A percentile compares a stretch with the other conserved stretches of the same genome.
phyloP scores from a whole-genome alignment of 2,797 vertebrate genomes.

The Peromyscus melanophrys region DNA sequence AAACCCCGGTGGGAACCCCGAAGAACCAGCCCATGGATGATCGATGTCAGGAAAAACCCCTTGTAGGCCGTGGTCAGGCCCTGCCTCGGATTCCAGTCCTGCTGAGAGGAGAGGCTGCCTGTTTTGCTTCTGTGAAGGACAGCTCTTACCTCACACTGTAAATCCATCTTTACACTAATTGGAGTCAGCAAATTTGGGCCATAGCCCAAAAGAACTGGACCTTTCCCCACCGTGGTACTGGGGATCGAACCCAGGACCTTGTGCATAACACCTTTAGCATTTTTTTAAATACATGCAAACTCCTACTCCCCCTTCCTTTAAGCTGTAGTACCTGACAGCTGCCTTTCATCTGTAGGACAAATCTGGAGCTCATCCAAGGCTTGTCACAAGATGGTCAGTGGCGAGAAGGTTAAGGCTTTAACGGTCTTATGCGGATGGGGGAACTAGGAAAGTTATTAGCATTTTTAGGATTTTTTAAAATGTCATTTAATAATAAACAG shows the following conservation, averaged over 20 bases:
- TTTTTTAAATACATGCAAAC: background rate
- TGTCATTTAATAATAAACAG: constrained; percentile 81
- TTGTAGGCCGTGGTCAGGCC: constrained; percentile 87
- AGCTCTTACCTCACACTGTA: background rate
- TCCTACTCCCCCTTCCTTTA: background rate
- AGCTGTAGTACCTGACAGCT: background rate
- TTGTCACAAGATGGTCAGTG: background rate
- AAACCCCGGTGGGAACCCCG: constrained; percentile 93
- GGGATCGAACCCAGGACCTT: background rate
- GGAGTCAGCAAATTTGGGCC: background rate
- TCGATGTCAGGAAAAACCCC: constrained; percentile 96
- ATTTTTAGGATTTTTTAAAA: constrained; percentile 73
- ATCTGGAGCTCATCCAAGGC: background rate
- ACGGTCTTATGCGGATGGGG: background rate
- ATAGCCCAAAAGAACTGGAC: background rate
- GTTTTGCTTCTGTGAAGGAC: background rate
- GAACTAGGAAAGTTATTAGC: constrained; percentile 50
- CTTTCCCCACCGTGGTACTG: background rate
- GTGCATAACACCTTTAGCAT: background rate
- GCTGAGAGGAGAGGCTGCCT: constrained; percentile 54
- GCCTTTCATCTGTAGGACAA: background rate
- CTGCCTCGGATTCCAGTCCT: background rate
- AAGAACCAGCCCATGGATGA: constrained; percentile 92
- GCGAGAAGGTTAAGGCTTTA: background rate
- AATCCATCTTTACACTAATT: background rate